Evolutionary conservation across 2,797 vertebrate species (phyloP).

Genomic region (Mico argentatus): DNA sequence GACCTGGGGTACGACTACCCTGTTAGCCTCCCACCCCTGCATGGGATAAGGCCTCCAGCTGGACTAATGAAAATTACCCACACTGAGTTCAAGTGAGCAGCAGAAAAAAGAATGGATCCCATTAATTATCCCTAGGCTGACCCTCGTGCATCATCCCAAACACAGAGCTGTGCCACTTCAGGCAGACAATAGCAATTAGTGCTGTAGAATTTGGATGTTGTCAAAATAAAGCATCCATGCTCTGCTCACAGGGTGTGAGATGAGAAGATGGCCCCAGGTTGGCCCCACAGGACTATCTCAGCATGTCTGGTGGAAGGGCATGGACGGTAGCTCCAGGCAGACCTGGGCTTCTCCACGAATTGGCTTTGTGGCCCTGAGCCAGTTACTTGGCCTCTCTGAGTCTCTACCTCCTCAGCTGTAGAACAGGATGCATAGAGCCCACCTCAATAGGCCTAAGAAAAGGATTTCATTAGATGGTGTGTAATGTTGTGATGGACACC

Average conservation of each 20-base stretch:
- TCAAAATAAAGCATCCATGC: constrained; percentile 36
- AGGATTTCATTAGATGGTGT: neutral
- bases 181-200: constrained; percentile 30
- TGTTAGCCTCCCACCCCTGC: neutral
- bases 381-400: neutral
- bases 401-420: neutral
- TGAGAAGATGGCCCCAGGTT: neutral
- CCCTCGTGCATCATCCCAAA: constrained; percentile 47
- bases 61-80: constrained; percentile 50
- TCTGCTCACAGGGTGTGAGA: neutral
- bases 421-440: neutral
- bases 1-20: neutral
- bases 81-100: constrained; percentile 62
- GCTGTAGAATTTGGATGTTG: neutral
- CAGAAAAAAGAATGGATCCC: constrained; percentile 24
- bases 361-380: neutral
- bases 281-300: neutral
- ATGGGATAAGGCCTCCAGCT: constrained; percentile 40
- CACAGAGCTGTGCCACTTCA: neutral
- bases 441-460: neutral
- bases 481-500: neutral
- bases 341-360: neutral
- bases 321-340: neutral
- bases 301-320: neutral
- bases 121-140: constrained; percentile 38